phyloP scores from a whole-genome alignment of 92 coral and sea anemone species.

The Virgularia gustaviana region DNA sequence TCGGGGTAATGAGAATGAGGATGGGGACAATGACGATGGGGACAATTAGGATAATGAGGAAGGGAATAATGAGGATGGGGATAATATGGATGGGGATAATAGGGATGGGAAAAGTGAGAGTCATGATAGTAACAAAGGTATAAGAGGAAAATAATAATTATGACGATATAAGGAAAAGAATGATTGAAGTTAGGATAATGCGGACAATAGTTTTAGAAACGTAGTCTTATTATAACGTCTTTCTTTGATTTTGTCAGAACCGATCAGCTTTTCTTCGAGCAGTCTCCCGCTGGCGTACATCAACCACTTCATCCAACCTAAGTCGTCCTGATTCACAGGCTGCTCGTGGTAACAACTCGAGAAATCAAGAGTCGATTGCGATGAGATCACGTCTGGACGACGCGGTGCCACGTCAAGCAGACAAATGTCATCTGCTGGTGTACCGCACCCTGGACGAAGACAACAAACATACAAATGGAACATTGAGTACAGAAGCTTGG shows the following conservation, averaged over 20 bases:
- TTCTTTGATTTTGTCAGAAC: slow-evolving; percentile 2
- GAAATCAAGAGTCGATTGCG: background rate
- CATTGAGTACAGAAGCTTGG: no score
- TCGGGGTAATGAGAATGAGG: background rate
- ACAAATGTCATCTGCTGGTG: slow-evolving; percentile 4
- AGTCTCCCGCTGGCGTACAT: slow-evolving; percentile 11
- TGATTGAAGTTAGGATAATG: background rate
- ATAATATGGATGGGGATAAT: background rate
- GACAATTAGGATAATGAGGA: background rate
- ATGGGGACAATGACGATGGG: background rate
- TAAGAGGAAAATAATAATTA: background rate
- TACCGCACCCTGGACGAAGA: background rate
- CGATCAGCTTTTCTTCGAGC: slow-evolving; percentile 25
- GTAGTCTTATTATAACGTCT: background rate
- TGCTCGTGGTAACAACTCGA: background rate
- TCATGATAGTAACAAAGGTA: background rate
- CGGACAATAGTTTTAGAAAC: background rate
- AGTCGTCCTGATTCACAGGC: background rate
- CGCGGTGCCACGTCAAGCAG: background rate
- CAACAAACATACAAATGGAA: slow-evolving; percentile 17
- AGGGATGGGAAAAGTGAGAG: background rate
- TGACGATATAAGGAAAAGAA: background rate
- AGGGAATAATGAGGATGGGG: background rate
- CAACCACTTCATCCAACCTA: background rate
- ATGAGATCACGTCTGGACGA: background rate